phyloP scores from a whole-genome alignment of 2,888 invertebrate species.

The Hypomecis atomaria region DNA sequence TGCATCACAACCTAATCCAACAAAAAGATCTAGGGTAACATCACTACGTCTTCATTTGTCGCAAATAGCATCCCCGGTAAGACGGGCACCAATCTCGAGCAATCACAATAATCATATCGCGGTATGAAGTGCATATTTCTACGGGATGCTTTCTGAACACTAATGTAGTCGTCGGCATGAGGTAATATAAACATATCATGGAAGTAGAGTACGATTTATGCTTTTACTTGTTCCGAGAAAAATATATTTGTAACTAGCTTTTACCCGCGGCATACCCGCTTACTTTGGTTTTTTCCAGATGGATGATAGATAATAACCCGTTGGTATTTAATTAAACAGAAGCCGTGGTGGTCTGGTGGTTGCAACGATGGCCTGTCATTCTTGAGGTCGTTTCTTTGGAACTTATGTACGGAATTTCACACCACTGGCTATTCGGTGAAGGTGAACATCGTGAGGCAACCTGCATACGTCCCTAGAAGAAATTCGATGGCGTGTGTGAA shows the following conservation, averaged over 20 bases:
- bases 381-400: too few species aligned
- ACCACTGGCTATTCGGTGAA: too few species aligned
- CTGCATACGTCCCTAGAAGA: too few species aligned
- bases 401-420: too few species aligned
- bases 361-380: too few species aligned
- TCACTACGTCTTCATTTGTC: slow-evolving; percentile 56
- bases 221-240: too few species aligned
- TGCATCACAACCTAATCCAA: slow-evolving; percentile 8
- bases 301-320: too few species aligned
- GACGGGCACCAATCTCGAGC: slow-evolving; percentile 42
- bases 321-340: too few species aligned
- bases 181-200: slow-evolving; percentile 19
- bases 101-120: slow-evolving; percentile 58
- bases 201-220: not conserved
- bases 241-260: not conserved
- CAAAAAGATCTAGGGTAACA: slow-evolving; percentile 30
- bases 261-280: not conserved
- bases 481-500: too few species aligned
- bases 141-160: slow-evolving; percentile 8
- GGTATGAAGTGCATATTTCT: slow-evolving; percentile 53
- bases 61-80: slow-evolving; percentile 40
- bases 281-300: too few species aligned
- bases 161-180: slow-evolving; percentile 29
- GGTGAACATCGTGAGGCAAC: too few species aligned
- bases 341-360: too few species aligned